Conservation (phyloP, 2,888 invertebrate species). For the Phortica okadai region DNA sequence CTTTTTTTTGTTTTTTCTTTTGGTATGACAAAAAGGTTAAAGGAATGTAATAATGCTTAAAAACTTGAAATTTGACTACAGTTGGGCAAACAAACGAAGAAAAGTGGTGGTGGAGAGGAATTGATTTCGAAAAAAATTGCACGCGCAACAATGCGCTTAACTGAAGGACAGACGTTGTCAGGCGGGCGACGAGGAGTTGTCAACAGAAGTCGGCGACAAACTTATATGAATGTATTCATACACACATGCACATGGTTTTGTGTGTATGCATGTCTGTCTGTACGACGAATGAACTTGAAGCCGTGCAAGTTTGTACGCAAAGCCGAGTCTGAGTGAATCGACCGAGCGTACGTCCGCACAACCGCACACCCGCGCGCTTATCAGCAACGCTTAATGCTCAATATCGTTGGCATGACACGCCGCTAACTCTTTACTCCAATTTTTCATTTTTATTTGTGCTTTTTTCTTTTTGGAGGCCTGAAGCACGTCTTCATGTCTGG, state of each 20-base stretch:
- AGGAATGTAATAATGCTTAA: slow-evolving; percentile 70
- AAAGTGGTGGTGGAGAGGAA: not conserved
- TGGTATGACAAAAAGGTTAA: slow-evolving; percentile 63
- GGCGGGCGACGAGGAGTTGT: slow-evolving; percentile 65
- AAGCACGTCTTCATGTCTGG: slow-evolving; percentile 39
- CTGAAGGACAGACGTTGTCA: slow-evolving; percentile 32
- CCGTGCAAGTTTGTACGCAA: not conserved
- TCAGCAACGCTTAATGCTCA: not conserved
- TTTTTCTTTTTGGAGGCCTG: not conserved
- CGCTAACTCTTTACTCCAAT: not conserved
- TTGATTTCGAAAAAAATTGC: not conserved
- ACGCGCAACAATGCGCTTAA: slow-evolving; percentile 48
- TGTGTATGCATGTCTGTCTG: not conserved
- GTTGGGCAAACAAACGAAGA: slow-evolving; percentile 38
- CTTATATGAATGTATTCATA: not conserved
- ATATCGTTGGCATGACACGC: too few species aligned
- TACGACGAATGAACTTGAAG: slow-evolving; percentile 7
- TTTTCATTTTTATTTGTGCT: not conserved
- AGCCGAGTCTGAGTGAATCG: too few species aligned
- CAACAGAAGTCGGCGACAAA: slow-evolving; percentile 52
- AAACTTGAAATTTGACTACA: slow-evolving; percentile 65
- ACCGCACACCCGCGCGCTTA: not conserved
- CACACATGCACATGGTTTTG: not conserved
- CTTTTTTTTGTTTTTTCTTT: not conserved
- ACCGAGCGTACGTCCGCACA: not conserved